Conservation (phyloP, 2,113 vertebrate species). For the Gorilla gorilla region DNA sequence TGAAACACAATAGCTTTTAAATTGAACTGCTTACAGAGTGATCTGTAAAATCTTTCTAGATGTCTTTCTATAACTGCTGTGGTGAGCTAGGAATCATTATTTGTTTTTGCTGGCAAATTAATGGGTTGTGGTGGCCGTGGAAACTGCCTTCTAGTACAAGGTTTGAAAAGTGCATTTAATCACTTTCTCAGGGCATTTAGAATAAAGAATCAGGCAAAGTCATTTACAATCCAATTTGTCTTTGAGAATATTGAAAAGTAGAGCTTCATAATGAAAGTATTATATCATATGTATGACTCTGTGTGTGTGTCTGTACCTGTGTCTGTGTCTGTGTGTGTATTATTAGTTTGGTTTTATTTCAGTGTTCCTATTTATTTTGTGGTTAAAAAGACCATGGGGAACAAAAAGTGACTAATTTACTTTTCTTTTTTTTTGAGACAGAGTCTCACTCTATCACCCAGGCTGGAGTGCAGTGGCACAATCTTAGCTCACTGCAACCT, state of each 20-base stretch:
- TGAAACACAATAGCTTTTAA: slow-evolving; percentile 71
- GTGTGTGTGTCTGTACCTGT: background rate
- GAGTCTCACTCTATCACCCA: too few species aligned
- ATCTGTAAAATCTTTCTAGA: slow-evolving; percentile 72
- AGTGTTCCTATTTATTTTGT: slow-evolving; percentile 69
- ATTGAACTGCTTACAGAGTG: slow-evolving; percentile 56
- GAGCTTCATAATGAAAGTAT: slow-evolving; percentile 79
- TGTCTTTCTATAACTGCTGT: slow-evolving; percentile 68
- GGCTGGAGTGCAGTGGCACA: too few species aligned
- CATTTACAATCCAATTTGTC: slow-evolving; percentile 78
- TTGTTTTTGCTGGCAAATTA: slow-evolving; percentile 70
- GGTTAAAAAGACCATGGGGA: slow-evolving; percentile 67
- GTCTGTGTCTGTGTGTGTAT: too few species aligned
- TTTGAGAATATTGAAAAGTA: slow-evolving; percentile 80
- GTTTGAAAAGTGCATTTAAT: slow-evolving; percentile 84
- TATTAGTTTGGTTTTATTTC: slow-evolving; percentile 73
- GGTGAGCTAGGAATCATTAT: slow-evolving; percentile 37
- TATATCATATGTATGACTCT: slow-evolving; percentile 57
- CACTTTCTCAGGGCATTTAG: slow-evolving; percentile 76
- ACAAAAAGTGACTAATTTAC: slow-evolving; percentile 62
- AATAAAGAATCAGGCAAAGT: slow-evolving; percentile 80
- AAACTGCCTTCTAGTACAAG: slow-evolving; percentile 69
- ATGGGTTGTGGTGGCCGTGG: slow-evolving; percentile 80
- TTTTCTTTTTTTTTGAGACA: background rate
- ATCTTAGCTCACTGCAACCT: too few species aligned